A percentile compares a stretch with the other conserved stretches of the same genome.
Evolutionary conservation across 2,797 vertebrate species (phyloP).

Genomic region (Scomberomorus guttatus): DNA sequence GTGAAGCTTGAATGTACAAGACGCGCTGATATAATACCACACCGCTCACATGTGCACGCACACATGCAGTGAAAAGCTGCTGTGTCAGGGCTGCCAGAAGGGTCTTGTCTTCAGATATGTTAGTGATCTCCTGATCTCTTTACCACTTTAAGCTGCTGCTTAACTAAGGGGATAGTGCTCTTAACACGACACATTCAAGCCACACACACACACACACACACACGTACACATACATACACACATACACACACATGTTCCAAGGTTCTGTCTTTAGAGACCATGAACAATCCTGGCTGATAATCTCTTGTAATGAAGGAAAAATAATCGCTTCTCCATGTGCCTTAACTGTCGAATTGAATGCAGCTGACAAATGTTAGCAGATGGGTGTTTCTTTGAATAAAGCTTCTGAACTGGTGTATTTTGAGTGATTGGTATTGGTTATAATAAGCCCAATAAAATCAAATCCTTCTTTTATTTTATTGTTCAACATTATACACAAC

Average conservation of each 20-base stretch:
- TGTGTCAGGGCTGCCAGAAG: conserved; percentile 66
- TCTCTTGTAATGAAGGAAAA: conserved; percentile 33
- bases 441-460: background rate
- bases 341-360: conserved; percentile 8
- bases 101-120: conserved; percentile 72
- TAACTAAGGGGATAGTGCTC: conserved; percentile 75
- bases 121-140: conserved; percentile 82
- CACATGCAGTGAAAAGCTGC: conserved; percentile 54
- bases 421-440: background rate
- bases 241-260: conserved; percentile 12
- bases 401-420: background rate
- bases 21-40: background rate
- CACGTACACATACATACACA: conserved; percentile 19
- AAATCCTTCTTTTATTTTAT: background rate
- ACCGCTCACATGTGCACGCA: conserved; percentile 17
- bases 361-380: background rate
- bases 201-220: conserved; percentile 13
- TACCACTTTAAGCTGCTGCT: conserved; percentile 83
- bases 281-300: conserved; percentile 41
- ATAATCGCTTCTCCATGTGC: conserved; percentile 36
- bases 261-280: conserved; percentile 39
- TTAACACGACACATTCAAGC: conserved; percentile 65
- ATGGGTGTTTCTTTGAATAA: background rate
- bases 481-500: background rate
- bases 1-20: conserved; percentile 16